These are phyloP conservation scores for Microtus montanus DNA, from an alignment of 2,113 vertebrate genomes.

Conservation along the genomic window DNA sequence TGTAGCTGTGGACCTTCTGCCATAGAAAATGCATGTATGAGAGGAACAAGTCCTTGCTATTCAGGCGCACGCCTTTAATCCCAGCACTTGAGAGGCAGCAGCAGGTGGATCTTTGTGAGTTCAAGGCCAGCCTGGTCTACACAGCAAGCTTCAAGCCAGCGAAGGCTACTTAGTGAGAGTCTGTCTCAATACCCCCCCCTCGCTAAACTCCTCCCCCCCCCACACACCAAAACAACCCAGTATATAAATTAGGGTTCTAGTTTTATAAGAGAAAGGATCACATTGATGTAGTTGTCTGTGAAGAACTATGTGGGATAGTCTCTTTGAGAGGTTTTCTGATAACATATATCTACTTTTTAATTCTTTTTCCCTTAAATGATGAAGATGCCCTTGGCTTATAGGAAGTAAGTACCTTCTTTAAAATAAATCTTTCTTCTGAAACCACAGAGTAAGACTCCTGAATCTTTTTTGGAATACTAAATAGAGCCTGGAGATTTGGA, in stretches of 20 bases:
- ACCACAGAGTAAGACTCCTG: neutral
- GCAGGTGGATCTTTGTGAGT: neutral
- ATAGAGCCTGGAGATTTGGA: neutral
- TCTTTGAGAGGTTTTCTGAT: slow-evolving; percentile 10
- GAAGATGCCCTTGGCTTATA: slow-evolving; percentile 34
- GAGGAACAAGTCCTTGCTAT: neutral
- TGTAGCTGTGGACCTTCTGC: neutral
- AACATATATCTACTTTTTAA: slow-evolving; percentile 27
- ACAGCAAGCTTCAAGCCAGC: neutral
- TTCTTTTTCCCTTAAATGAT: slow-evolving; percentile 7
- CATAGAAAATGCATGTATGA: neutral
- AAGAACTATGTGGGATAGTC: slow-evolving; percentile 24
- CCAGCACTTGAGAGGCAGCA: neutral
- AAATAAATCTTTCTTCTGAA: slow-evolving; percentile 14
- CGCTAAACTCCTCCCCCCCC: no score
- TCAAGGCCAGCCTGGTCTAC: neutral
- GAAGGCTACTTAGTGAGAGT: neutral
- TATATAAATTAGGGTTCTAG: neutral
- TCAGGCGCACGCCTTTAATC: neutral
- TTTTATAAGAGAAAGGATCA: slow-evolving; percentile 3
- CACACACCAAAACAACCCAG: neutral
- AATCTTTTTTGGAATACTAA: neutral
- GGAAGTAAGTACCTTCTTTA: neutral
- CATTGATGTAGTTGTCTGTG: neutral
- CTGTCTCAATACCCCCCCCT: neutral